Base-by-base conservation (phyloP, 2,888 invertebrate species). In the Protonemura montana region DNA sequence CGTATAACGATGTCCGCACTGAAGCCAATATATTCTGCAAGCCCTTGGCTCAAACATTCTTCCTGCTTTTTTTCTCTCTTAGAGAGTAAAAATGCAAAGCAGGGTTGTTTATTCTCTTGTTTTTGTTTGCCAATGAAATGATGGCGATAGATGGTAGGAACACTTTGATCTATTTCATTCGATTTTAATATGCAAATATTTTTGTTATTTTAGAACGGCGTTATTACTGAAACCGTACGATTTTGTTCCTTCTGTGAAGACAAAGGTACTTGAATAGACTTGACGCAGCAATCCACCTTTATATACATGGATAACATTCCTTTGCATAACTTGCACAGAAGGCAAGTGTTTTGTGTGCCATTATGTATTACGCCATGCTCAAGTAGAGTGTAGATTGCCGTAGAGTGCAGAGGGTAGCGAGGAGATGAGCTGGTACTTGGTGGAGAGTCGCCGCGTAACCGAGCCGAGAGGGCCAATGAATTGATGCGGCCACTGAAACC, bases 41-140 rank as follows among this genome's bases (percentile, higher is more conserved):
- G 26, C 78, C 78, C 26, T 26, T 13, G 78, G 78, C 78, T 27
- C 28, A 25, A 26, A 28, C 78, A 78, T 78, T 78, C 78, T 78
- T 78, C 78, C 26, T 76, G 6, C 26, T 41, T 83, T 41, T 83
- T 42, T 3, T 26, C 41, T 42, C n/a, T 26, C 41, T 25, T 35
- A 83, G 82, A 41, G 41, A 83, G 26, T n/a, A 42, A 83, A 26
- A 26, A 84, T 84, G 84, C 76, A 84, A 84, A 84, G 25, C 76
- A 84, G 84, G 84, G 59, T 76, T 84, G 42, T 84, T 42, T 42
- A 84, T 81, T 27, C 29, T 27, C 84, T 84, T 84, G 84, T 84
- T 84, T 84, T 84, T 76, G 59, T 76, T 76, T 84, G 42, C 84
- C 84, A 84, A 84, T 84, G 84, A 84, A 84, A 84, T 84, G 26